Evolutionary conservation across 2,888 invertebrate genomes (phyloP).

Genomic region (Phalera bucephala): DNA sequence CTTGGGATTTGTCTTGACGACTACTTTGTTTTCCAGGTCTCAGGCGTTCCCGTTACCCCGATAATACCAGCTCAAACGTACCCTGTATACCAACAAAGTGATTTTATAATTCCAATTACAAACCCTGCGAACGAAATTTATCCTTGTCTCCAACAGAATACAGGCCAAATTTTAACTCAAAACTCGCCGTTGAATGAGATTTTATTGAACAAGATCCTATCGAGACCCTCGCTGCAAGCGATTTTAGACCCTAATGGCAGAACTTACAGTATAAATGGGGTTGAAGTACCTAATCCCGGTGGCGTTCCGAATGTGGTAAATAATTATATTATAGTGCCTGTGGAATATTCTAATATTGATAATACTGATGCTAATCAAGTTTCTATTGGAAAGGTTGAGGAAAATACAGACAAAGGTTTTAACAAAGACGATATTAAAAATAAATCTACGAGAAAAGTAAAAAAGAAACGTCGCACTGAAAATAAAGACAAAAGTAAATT

Average conservation of each 20-base stretch:
- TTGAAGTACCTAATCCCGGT: slow-evolving; percentile 16
- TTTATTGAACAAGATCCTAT: slow-evolving; percentile 39
- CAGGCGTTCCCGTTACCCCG: slow-evolving; percentile 38
- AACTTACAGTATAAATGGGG: slow-evolving; percentile 38
- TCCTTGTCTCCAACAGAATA: slow-evolving; percentile 30
- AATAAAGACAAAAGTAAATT: slow-evolving; percentile 7
- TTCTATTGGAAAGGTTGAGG: not conserved
- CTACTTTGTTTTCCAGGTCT: slow-evolving; percentile 48
- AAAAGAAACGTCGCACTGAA: not conserved
- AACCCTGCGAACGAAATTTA: slow-evolving; percentile 29
- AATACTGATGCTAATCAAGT: slow-evolving; percentile 4
- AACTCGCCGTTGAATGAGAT: slow-evolving; percentile 33
- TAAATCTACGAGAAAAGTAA: slow-evolving; percentile 2
- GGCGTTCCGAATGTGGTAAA: slow-evolving; percentile 39
- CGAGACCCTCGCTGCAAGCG: slow-evolving; percentile 35
- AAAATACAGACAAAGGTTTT: not conserved
- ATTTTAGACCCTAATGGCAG: slow-evolving; percentile 34
- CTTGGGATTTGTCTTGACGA: too few relatives aligned
- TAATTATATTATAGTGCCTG: slow-evolving; percentile 47
- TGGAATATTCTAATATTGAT: slow-evolving; percentile 31
- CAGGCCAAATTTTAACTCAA: slow-evolving; percentile 32
- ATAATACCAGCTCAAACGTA: slow-evolving; percentile 32
- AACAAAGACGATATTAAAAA: not conserved
- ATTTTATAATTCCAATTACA: slow-evolving; percentile 14
- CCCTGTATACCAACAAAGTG: slow-evolving; percentile 27